These are phyloP conservation scores for Solenopsis fugax DNA, from an alignment of 1,140 invertebrate species.

Conservation along the genomic window DNA sequence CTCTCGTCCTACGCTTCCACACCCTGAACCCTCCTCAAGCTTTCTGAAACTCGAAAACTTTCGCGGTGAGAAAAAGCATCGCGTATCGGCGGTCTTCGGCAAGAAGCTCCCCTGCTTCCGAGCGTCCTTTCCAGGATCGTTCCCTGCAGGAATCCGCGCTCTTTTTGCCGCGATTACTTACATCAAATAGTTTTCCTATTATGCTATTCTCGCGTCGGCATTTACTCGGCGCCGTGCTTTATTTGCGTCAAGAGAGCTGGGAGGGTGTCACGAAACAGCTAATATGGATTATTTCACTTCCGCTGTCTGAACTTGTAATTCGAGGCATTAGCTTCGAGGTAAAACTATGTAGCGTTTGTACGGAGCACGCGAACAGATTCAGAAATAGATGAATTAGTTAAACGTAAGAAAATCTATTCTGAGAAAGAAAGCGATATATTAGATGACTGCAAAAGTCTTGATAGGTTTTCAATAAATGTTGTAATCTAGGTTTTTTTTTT, in stretches of 20 bases:
- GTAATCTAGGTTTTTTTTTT: too few relatives aligned
- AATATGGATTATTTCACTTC: constrained; percentile 47
- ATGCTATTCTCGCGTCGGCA: constrained; percentile 54
- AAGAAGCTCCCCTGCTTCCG: constrained; percentile 64
- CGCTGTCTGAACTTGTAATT: constrained; percentile 14
- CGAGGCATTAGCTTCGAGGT: not conserved
- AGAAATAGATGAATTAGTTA: not conserved
- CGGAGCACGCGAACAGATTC: not conserved
- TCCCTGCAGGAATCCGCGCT: constrained; percentile 64
- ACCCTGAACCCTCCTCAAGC: constrained; percentile 63
- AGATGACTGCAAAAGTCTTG: too few relatives aligned
- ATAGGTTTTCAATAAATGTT: too few relatives aligned
- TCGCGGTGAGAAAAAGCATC: constrained; percentile 69
- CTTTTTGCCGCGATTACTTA: constrained; percentile 71
- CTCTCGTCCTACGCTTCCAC: constrained; percentile 57
- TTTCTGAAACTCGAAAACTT: constrained; percentile 76
- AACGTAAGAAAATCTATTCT: not conserved
- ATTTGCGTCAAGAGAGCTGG: constrained; percentile 14
- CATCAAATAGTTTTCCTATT: constrained; percentile 73
- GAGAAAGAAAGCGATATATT: too few relatives aligned
- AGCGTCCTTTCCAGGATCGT: constrained; percentile 67
- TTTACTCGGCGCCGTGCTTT: constrained; percentile 45
- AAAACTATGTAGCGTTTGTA: constrained; percentile 6
- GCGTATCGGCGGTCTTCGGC: constrained; percentile 63
- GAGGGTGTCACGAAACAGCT: constrained; percentile 22